Base-by-base conservation (phyloP, 1,140 invertebrate species). In the Colletes gigas region DNA sequence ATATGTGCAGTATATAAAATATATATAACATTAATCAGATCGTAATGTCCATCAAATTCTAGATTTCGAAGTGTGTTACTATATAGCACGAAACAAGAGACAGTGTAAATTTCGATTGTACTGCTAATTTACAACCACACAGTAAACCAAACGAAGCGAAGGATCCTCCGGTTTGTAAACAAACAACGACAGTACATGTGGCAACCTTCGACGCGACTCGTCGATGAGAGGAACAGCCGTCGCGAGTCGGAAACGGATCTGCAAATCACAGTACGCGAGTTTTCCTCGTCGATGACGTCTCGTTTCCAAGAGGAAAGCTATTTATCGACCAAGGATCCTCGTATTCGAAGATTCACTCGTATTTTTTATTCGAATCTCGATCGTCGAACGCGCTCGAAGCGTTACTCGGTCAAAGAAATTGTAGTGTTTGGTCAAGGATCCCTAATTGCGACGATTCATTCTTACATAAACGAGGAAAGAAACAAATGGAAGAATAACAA, bases 141-240 rank as follows among this genome's bases (percentile, higher is more conserved):
- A 30, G 30, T 30, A 30, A 47, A 47, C 9, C 6, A 4, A 50
- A 12, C n/a, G 54, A 57, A 17, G 7, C 4, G 17, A 17, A 57
- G 54, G 3, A 47, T 39, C 39, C 59, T 47, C 55, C 3, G 17
- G 15, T 44, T 30, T 30, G 17, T 52, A 60, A 19, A 62, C 62
- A 54, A 75, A 74, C 21, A 71, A 6, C 30, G 39, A 70, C 65
- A 14, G 19, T 59, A 65, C 44, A 63, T 50, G 47, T 52, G 19
- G 30, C 54, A 68, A 65, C 47, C 50, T 52, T 63, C 44, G 54
- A 55, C 21, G n/a, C 10, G 47, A 57, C 60, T 57, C 21, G 19
- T 69, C 30, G 55, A 75, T 44, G 19, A 0, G 2, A 63, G 0
- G 41, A 50, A 54, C 17, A 1, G 17, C 19, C 44, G 9, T 47